Conservation (phyloP, 2,113 vertebrate species). For the Pseudorasbora parva region DNA sequence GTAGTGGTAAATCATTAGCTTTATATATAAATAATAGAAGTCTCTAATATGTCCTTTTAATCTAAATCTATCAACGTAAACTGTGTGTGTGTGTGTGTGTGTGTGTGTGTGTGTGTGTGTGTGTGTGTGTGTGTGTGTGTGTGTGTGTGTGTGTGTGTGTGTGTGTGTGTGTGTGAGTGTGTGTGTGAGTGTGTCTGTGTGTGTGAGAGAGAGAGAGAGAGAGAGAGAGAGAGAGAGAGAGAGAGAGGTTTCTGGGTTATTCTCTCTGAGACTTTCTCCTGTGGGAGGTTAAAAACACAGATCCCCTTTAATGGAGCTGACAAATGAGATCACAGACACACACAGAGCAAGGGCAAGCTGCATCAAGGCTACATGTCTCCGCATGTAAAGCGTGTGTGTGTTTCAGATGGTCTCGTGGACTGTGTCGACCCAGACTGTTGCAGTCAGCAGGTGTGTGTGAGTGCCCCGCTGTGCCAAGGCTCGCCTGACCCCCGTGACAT, state of each 20-base stretch:
- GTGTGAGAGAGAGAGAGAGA: conserved; percentile 46
- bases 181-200: conserved; percentile 48
- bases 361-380: conserved; percentile 31
- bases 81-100: conserved; percentile 45
- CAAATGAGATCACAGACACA: conserved; percentile 41
- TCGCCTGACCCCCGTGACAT: conserved; percentile 94
- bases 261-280: conserved; percentile 42
- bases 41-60: background rate
- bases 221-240: conserved; percentile 44
- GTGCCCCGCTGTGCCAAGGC: conserved; percentile 92
- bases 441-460: conserved; percentile 89
- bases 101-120: conserved; percentile 53
- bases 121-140: conserved; percentile 52
- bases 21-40: background rate
- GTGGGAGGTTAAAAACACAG: conserved; percentile 49
- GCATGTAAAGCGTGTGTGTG: conserved; percentile 34
- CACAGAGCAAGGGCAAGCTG: conserved; percentile 39
- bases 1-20: background rate
- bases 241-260: conserved; percentile 43
- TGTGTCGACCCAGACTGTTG: conserved; percentile 97
- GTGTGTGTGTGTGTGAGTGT: conserved; percentile 40
- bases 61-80: background rate
- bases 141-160: conserved; percentile 56
- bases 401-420: conserved; percentile 91
- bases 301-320: conserved; percentile 47